Conservation (phyloP, 2,797 vertebrate species). For the Eremophila alpestris region DNA sequence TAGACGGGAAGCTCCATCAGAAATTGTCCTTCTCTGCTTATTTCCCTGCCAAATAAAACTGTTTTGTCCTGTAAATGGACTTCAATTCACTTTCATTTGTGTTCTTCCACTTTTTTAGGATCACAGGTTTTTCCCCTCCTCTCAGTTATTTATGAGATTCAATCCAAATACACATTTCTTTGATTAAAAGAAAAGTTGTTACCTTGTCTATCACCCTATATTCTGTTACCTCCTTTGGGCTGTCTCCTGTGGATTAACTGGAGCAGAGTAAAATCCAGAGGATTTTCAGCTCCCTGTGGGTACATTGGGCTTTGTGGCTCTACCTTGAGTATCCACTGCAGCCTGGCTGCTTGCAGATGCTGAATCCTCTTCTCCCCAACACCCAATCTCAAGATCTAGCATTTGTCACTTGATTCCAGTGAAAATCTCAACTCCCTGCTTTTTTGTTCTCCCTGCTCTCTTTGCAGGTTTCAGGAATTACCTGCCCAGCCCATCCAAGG, state of each 20-base stretch:
- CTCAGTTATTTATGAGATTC: background rate
- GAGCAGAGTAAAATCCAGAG: background rate
- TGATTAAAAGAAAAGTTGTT: background rate
- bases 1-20: background rate
- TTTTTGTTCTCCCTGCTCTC: background rate
- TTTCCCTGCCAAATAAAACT: background rate
- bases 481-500: background rate
- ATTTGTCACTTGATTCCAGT: background rate
- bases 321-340: background rate
- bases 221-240: background rate
- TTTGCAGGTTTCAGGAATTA: constrained; percentile 60
- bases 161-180: background rate
- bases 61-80: background rate
- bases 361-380: background rate
- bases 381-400: background rate
- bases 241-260: background rate
- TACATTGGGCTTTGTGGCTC: background rate
- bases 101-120: background rate
- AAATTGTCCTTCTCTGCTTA: background rate
- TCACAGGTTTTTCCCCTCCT: fast-evolving
- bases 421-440: background rate
- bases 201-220: background rate
- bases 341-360: background rate
- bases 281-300: background rate
- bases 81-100: background rate